Base-by-base conservation (phyloP, 2,113 vertebrate species). In the rat (Rattus norvegicus) region DNA sequence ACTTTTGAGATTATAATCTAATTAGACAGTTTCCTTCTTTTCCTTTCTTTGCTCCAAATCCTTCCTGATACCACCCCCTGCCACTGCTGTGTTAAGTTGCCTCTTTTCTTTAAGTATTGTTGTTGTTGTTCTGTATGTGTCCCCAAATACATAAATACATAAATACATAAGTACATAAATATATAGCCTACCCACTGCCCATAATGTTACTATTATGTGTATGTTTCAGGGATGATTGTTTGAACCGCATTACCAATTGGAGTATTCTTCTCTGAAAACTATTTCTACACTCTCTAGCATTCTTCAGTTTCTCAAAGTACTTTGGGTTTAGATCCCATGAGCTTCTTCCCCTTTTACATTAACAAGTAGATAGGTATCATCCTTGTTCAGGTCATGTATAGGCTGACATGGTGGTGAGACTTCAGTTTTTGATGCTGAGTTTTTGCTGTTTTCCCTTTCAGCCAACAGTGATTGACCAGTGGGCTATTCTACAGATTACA, bases 391-490 rank as follows among this genome's bases (percentile, higher is more conserved):
- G 26, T 39, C n/a, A 84, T 43, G 13, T 4, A 17, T 43, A 84
- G 81, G n/a, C 13, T n/a, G n/a, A n/a, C 54, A 39, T 43, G n/a
- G 26, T 63, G 24, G n/a, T 84, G 24, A 61, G 22, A 84, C 24
- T 43, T n/a, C 54, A 28, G n/a, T 63, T 30, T 19, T 73, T 88
- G 47, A 79, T 28, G 43, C 26, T 69, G 70, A 72, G 24, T 85
- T 94, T 80, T 93, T 72, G 19, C 54, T 72, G 26, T 67, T 90
- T 95, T 85, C 26, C 47, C 22, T 92, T 14, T 92, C 59, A 84
- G 89, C 2, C 56, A 86, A 39, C n/a, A 92, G 92, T 85, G 83
- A n/a, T 26, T 54, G n/a, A 9, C n/a, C 70, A 90, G 16, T 92
- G 59, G 39, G 28, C 5, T 85, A 9, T 76, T 43, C 92, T 63